Conservation (phyloP, 37 sponge, comb jelly and placozoan species). For the Theonella swinhoei region DNA sequence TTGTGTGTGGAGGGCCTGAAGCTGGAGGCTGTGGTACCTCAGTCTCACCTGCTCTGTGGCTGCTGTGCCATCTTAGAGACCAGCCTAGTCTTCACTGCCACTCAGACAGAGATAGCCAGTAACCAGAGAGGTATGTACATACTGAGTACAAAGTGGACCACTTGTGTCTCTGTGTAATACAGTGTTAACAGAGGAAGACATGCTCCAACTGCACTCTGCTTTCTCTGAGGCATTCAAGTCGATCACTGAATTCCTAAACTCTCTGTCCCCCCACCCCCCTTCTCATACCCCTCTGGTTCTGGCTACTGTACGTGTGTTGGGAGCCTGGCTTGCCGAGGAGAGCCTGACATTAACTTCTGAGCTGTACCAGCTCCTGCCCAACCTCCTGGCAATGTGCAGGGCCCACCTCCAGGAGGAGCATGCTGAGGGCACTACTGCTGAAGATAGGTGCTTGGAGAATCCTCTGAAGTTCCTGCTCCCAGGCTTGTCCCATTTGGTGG, state of each 20-base stretch:
- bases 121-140: no score
- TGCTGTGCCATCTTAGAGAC: slow-evolving; percentile 64
- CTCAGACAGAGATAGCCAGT: background rate
- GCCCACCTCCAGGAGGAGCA: background rate
- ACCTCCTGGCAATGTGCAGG: slow-evolving; percentile 37
- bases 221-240: slow-evolving; percentile 55
- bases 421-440: background rate
- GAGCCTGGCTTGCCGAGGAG: slow-evolving; percentile 88
- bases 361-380: slow-evolving; percentile 57
- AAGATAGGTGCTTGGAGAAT: slow-evolving; percentile 11
- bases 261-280: background rate
- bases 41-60: slow-evolving; percentile 38
- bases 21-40: slow-evolving; percentile 6
- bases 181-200: slow-evolving; percentile 29
- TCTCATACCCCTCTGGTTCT: background rate
- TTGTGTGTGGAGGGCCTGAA: slow-evolving; percentile 14
- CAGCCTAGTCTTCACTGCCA: slow-evolving; percentile 21
- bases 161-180: no score
- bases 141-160: no score
- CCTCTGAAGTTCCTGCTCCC: slow-evolving; percentile 62
- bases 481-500: slow-evolving; percentile 64
- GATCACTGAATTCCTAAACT: slow-evolving; percentile 33
- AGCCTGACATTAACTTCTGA: slow-evolving; percentile 44
- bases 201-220: slow-evolving; percentile 62
- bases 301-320: slow-evolving; percentile 59